phyloP scores from a whole-genome alignment of 2,797 vertebrate species.

The Eidolon dupreanum region DNA sequence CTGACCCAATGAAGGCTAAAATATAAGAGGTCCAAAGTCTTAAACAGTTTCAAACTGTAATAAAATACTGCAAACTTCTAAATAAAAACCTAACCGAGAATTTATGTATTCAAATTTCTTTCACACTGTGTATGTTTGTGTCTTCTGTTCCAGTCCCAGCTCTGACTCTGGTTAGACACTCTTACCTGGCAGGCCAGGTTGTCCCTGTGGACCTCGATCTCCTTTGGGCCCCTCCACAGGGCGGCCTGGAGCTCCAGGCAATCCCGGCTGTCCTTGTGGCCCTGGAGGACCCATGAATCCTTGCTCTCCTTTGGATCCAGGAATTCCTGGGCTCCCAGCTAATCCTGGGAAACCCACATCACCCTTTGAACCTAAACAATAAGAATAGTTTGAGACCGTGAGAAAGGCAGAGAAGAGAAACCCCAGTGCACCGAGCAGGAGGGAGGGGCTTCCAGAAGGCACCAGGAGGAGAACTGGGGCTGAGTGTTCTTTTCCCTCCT shows the following conservation, averaged over 20 bases:
- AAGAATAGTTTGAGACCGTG: neutral
- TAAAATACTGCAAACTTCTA: neutral
- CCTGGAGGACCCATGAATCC: conserved; percentile 90
- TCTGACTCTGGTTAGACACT: fast-evolving
- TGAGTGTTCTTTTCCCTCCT: too few relatives aligned
- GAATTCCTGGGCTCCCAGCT: conserved; percentile 92
- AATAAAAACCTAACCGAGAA: neutral
- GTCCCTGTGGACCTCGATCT: conserved; percentile 90
- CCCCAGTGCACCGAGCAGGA: fast-evolving
- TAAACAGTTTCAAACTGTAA: neutral
- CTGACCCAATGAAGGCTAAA: neutral
- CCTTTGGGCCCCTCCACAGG: conserved; percentile 94
- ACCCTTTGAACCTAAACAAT: conserved; percentile 92
- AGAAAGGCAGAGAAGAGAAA: neutral
- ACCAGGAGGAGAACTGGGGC: neutral
- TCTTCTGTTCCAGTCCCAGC: neutral
- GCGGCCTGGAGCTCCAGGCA: conserved; percentile 89
- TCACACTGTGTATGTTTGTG: fast-evolving
- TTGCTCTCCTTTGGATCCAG: conserved; percentile 95
- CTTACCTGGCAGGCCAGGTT: conserved; percentile 91
- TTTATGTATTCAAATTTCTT: too few relatives aligned
- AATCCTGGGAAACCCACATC: conserved; percentile 92
- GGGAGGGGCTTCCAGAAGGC: neutral
- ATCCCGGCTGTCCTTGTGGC: conserved; percentile 87
- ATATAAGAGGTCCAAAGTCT: neutral